phyloP scores from a whole-genome alignment of 2,888 invertebrate genomes.

The Trichacis sp. region DNA sequence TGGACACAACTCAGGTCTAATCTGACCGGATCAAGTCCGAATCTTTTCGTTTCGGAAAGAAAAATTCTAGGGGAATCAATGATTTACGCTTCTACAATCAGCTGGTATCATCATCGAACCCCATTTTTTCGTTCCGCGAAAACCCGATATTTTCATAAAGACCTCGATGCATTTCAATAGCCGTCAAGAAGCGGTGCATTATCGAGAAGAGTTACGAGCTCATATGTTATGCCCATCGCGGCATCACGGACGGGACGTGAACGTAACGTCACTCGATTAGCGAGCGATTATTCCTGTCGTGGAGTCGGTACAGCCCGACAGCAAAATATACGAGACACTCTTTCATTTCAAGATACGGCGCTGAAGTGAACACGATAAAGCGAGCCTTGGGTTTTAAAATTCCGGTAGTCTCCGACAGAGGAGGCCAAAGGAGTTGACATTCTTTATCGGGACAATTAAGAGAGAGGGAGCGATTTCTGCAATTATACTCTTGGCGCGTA shows the following conservation, averaged over 20 bases:
- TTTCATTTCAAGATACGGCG: slow-evolving; percentile 52
- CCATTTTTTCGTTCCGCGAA: too few species aligned
- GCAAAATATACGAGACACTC: slow-evolving; percentile 57
- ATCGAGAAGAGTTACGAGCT: background rate
- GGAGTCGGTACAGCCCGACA: slow-evolving; percentile 52
- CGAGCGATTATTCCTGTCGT: slow-evolving; percentile 61
- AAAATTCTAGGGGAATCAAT: too few species aligned
- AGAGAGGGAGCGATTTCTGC: background rate
- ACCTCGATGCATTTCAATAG: background rate
- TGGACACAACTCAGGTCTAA: too few species aligned
- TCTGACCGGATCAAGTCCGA: too few species aligned
- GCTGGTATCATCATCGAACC: too few species aligned
- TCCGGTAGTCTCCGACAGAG: background rate
- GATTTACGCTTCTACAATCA: too few species aligned
- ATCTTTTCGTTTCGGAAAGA: too few species aligned
- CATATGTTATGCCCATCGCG: slow-evolving; percentile 4
- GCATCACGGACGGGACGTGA: slow-evolving; percentile 11
- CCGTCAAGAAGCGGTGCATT: background rate
- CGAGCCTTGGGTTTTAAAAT: slow-evolving; percentile 2
- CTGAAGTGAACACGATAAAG: slow-evolving; percentile 8
- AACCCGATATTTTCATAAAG: too few species aligned
- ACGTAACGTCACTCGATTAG: slow-evolving; percentile 53
- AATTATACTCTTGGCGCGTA: slow-evolving; percentile 1
- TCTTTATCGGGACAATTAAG: slow-evolving; percentile 6
- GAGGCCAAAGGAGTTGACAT: slow-evolving; percentile 5